A percentile compares a stretch with the other conserved stretches of the same genome.
phyloP scores from a whole-genome alignment of 1,140 invertebrate species.

The Platyura marginata region DNA sequence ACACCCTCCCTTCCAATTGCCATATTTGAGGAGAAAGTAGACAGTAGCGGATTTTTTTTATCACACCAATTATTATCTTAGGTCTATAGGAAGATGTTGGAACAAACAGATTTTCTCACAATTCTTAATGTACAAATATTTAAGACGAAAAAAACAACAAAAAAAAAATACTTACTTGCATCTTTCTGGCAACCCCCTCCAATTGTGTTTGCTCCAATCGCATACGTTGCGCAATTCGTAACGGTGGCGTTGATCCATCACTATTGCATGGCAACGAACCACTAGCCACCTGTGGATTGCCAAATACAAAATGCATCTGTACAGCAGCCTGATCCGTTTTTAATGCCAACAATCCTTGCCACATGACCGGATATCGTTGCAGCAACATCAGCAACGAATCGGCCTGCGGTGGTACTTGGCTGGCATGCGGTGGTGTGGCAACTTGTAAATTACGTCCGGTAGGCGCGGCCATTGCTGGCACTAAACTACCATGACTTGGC shows the following conservation, averaged over 20 bases:
- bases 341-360: conserved; percentile 84
- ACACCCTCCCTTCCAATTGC: too few species aligned
- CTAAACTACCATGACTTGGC: conserved; percentile 5
- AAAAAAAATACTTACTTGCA: conserved; percentile 86
- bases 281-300: conserved; percentile 69
- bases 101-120: background rate
- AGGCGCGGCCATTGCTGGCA: conserved; percentile 7
- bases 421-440: conserved; percentile 48
- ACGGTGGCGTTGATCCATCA: conserved; percentile 59
- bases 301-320: conserved; percentile 95
- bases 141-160: conserved; percentile 1
- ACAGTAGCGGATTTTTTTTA: too few species aligned
- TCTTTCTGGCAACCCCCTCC: conserved; percentile 85
- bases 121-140: background rate
- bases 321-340: conserved; percentile 94
- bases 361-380: conserved; percentile 83
- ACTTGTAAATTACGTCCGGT: conserved; percentile 33
- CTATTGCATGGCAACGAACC: conserved; percentile 62
- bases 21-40: too few species aligned
- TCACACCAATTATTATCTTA: background rate
- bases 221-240: conserved; percentile 93
- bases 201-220: conserved; percentile 83
- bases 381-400: conserved; percentile 62
- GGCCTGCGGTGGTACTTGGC: conserved; percentile 53
- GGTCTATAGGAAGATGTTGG: too few species aligned